Evolutionary conservation across 2,113 vertebrate genomes (phyloP).

Genomic region (Sus scrofa): DNA sequence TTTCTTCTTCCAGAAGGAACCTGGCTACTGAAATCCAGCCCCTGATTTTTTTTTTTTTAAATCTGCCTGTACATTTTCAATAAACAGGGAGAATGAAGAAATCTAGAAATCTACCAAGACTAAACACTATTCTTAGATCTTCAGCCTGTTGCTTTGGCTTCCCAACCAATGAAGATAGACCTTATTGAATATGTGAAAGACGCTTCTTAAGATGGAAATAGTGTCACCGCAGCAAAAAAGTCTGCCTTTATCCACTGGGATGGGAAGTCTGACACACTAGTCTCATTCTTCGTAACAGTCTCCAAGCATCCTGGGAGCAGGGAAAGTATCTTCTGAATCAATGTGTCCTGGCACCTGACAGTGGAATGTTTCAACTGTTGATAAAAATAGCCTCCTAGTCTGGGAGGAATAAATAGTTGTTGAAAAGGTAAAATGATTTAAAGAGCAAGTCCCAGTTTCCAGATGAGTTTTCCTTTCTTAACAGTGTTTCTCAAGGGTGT

Average conservation of each 20-base stretch:
- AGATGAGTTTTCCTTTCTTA: neutral
- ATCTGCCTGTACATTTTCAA: no score
- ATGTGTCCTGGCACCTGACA: accelerated
- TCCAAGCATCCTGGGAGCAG: accelerated
- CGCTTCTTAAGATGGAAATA: neutral
- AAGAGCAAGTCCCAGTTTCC: neutral
- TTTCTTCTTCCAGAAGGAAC: neutral
- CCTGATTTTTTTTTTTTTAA: neutral
- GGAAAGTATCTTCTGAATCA: no score
- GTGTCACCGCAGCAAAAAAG: no score
- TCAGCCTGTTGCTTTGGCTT: neutral
- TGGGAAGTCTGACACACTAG: neutral
- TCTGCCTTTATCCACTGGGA: neutral
- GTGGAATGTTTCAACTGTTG: neutral
- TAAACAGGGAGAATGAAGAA: neutral
- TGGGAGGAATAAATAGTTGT: neutral
- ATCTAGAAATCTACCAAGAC: neutral
- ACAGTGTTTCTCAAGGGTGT: neutral
- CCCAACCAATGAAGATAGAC: neutral
- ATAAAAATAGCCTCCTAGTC: neutral
- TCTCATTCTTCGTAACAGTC: accelerated
- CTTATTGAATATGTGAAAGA: neutral
- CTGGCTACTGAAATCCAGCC: neutral
- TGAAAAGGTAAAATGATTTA: neutral
- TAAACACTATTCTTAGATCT: neutral